Conservation (phyloP, 2,797 vertebrate genomes). For the Sibirionetta formosa region DNA sequence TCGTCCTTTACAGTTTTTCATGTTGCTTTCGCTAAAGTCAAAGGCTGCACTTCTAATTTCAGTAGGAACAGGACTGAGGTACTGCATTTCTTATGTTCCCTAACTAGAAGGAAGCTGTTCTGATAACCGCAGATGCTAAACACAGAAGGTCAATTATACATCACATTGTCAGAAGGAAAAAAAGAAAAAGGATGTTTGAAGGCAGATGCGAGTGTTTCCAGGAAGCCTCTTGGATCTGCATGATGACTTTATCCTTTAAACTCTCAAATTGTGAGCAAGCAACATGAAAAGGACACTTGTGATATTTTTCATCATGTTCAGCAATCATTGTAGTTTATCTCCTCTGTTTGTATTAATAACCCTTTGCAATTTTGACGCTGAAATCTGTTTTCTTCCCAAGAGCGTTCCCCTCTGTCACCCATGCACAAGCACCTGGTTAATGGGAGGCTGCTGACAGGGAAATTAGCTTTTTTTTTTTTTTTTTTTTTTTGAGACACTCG, state of each 20-base stretch:
- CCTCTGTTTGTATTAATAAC: constrained; percentile 7
- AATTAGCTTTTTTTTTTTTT: not conserved
- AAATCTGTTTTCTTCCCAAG: not conserved
- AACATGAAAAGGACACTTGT: not conserved
- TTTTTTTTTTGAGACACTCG: too few relatives aligned
- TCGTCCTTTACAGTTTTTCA: not conserved
- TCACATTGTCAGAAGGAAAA: not conserved
- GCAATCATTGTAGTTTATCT: not conserved
- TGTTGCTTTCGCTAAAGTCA: not conserved
- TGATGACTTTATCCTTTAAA: not conserved
- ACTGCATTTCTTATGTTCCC: not conserved
- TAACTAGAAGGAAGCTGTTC: not conserved
- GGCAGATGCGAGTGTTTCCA: not conserved
- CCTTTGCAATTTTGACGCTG: not conserved
- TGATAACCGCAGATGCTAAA: not conserved
- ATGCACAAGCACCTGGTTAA: not conserved
- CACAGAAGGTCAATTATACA: not conserved
- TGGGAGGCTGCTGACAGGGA: not conserved
- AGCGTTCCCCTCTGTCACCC: not conserved
- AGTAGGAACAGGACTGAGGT: not conserved
- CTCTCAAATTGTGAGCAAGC: not conserved
- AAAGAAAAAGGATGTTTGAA: not conserved
- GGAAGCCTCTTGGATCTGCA: not conserved
- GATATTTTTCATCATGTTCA: constrained; percentile 14
- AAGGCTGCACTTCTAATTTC: not conserved